phyloP scores from a whole-genome alignment of 2,888 invertebrate genomes.

The Pyralis farinalis region DNA sequence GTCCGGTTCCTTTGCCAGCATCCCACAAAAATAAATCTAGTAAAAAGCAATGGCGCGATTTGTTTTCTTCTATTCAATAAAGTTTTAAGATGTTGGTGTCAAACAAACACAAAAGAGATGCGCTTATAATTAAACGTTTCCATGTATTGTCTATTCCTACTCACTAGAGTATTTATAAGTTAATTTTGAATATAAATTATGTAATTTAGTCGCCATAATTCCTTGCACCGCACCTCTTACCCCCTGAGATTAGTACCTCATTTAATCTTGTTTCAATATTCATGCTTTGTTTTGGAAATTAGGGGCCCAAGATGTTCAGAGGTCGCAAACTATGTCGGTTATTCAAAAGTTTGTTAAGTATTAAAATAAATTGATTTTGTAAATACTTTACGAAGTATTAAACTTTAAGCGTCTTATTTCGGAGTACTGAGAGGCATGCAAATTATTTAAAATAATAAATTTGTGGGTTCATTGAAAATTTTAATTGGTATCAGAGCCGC shows the following conservation, averaged over 20 bases:
- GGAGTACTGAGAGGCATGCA: no score
- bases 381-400: slow-evolving; percentile 7
- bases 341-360: slow-evolving; percentile 1
- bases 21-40: not conserved
- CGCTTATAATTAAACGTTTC: no score
- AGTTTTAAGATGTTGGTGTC: no score
- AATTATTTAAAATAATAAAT: no score
- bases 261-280: slow-evolving; percentile 53
- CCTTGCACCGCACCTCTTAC: slow-evolving; percentile 26
- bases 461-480: no score
- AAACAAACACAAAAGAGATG: no score
- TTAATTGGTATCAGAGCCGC: no score
- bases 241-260: slow-evolving; percentile 42
- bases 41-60: not conserved
- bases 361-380: slow-evolving; percentile 15
- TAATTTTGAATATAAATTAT: slow-evolving; percentile 2
- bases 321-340: slow-evolving; percentile 7
- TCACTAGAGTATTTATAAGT: slow-evolving; percentile 1
- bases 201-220: slow-evolving; percentile 1
- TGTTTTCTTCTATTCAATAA: not conserved
- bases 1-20: not conserved
- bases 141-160: no score
- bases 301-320: slow-evolving; percentile 21
- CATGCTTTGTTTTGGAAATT: slow-evolving; percentile 40
- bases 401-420: no score